Evolutionary conservation across 2,888 invertebrate species (phyloP), one percentile per base, ranked within the genome.

Genomic region (Sinhomidia bicolor): DNA sequence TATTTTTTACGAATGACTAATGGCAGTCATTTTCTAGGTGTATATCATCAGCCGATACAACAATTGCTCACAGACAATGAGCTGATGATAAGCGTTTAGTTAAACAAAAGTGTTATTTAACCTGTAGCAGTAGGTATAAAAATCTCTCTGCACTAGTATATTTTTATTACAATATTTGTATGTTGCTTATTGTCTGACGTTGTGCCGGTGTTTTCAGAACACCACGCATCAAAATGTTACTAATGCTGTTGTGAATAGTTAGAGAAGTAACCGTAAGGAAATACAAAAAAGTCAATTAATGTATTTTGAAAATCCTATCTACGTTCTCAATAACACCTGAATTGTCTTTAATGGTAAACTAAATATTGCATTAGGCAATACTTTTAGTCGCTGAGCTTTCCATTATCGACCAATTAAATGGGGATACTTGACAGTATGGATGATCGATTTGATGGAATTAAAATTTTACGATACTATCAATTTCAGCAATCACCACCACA

Each of bases 51-150:
- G 7, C 68, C 10, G 68, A 9, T 41, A 44, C 14, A 71, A 71
- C 44, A 71, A 71, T 71, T 71, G 12, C 71, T 71, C 71, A 71
- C 44, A 12, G 12, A 71, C 71, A 71, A 44, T 71, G 71, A 44
- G 44, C 10, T 71, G 44, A 41, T 71, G 71, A 71, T 44, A 71
- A 71, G 71, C 71, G 20, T 68, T 41, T 41, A 68, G 23, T 62
- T 9, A 23, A 60, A 10, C 23, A 60, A 60, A 60, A 23, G n/a
- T 54, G 54, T 36, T 36, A 36, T 36, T 36, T 36, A 36, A 36
- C 36, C 3, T 36, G 7, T 36, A 47, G 9, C 14, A 14, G 9
- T 14, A 6, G 10, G 47, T 41, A 47, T 47, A 47, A n/a, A n/a
- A n/a, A n/a, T n/a, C n/a, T n/a, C n/a, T n/a, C n/a, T n/a, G n/a